phyloP scores from a whole-genome alignment of 2,888 invertebrate genomes.

The Neoscelio sp. region DNA sequence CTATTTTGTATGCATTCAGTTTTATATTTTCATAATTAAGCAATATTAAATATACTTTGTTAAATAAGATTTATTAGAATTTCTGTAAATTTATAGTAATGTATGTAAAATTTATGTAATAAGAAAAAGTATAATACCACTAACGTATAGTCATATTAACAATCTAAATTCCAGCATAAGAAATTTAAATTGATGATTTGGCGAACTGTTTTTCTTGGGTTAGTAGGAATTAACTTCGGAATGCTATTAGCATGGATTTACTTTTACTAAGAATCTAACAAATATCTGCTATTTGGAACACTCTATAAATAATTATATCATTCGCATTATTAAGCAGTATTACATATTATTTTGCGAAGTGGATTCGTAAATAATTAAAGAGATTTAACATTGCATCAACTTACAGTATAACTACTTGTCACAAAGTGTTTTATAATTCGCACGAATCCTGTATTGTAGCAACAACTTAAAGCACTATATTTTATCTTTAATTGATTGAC shows the following conservation, averaged over 20 bases:
- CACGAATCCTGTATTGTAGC: neutral
- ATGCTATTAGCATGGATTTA: slow-evolving; percentile 27
- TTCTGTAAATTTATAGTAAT: too few species aligned
- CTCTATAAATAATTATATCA: slow-evolving; percentile 19
- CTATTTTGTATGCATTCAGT: too few species aligned
- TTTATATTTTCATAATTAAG: neutral
- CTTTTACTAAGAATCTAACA: slow-evolving; percentile 17
- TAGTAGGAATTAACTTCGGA: slow-evolving; percentile 33
- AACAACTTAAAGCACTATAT: slow-evolving; percentile 6
- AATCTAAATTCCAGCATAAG: slow-evolving; percentile 31
- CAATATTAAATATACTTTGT: too few species aligned
- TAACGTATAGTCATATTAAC: neutral
- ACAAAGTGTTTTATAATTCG: slow-evolving; percentile 8
- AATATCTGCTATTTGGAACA: slow-evolving; percentile 11
- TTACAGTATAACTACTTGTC: slow-evolving; percentile 16
- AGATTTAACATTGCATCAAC: slow-evolving; percentile 4
- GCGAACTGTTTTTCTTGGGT: slow-evolving; percentile 8
- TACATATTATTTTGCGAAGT: slow-evolving; percentile 12
- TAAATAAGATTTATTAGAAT: too few species aligned
- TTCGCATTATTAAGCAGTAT: neutral
- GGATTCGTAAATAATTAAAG: slow-evolving; percentile 2
- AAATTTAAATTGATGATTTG: slow-evolving; percentile 17
- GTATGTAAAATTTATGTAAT: neutral
- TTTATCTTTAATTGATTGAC: neutral
- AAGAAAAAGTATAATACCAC: neutral